phyloP scores from a whole-genome alignment of 2,888 invertebrate genomes.

The Anthoptus insignis region DNA sequence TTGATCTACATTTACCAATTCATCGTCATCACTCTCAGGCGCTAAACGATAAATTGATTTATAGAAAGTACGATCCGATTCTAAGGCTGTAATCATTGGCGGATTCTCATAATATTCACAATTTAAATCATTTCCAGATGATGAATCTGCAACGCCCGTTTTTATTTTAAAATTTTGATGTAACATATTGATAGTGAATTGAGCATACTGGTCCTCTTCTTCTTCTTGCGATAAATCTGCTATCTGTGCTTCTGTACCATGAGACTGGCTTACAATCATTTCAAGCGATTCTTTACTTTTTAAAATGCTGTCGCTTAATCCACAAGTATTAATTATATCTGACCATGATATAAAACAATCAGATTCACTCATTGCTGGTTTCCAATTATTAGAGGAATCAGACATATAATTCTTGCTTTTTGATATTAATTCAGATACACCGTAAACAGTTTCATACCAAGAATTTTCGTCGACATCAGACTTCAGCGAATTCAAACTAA shows the following conservation, averaged over 20 bases:
- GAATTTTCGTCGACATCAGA: constrained; percentile 60
- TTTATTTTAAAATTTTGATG: constrained; percentile 65
- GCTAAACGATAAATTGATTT: constrained; percentile 69
- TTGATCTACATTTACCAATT: constrained; percentile 66
- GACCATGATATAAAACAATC: constrained; percentile 66
- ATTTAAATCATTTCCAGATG: constrained; percentile 69
- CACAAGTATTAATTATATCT: constrained; percentile 67
- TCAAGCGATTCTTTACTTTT: constrained; percentile 61
- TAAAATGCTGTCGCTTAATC: constrained; percentile 58
- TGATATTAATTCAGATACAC: constrained; percentile 62
- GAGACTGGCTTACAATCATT: constrained; percentile 66
- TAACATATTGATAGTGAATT: constrained; percentile 75
- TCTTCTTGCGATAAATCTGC: constrained; percentile 59
- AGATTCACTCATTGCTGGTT: constrained; percentile 45
- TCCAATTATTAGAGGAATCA: constrained; percentile 42
- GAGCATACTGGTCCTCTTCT: constrained; percentile 65
- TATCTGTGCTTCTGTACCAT: constrained; percentile 54
- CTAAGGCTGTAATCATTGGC: constrained; percentile 46
- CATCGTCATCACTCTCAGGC: constrained; percentile 60
- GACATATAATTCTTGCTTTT: constrained; percentile 36
- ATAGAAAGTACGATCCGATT: constrained; percentile 56
- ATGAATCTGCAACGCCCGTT: constrained; percentile 69
- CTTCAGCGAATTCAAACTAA: constrained; percentile 57
- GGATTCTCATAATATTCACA: constrained; percentile 52
- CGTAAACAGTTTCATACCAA: constrained; percentile 78